phyloP scores from a whole-genome alignment of 2,888 invertebrate species.

The Tachina fera region DNA sequence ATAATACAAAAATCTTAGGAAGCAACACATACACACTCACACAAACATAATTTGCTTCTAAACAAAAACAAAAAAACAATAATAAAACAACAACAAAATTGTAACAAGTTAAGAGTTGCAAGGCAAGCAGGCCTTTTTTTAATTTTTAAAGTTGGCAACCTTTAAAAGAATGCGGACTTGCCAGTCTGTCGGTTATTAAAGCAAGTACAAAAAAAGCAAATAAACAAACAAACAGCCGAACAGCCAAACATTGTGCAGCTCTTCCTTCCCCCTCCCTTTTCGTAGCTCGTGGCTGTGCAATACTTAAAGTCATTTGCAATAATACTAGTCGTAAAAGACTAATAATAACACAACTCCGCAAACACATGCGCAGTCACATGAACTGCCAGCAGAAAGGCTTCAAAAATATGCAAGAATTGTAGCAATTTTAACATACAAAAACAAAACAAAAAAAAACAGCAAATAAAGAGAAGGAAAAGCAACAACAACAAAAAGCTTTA shows the following conservation, averaged over 20 bases:
- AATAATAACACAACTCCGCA: constrained; percentile 63
- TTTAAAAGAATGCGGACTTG: constrained; percentile 82
- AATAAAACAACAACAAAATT: constrained; percentile 29
- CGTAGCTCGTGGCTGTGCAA: constrained; percentile 63
- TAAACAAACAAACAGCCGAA: constrained; percentile 40
- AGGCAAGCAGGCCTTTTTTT: constrained; percentile 70
- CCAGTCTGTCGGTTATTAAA: constrained; percentile 71
- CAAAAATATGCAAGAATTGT: constrained; percentile 67
- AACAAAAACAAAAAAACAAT: constrained; percentile 35
- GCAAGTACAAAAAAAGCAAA: too few species aligned
- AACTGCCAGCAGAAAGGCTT: constrained; percentile 29
- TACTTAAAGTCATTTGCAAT: constrained; percentile 44
- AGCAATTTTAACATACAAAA: constrained; percentile 50
- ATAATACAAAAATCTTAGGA: constrained; percentile 60
- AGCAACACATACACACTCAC: constrained; percentile 40
- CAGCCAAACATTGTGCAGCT: constrained; percentile 43
- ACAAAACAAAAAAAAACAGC: constrained; percentile 1
- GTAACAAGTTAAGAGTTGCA: constrained; percentile 71
- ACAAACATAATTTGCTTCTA: constrained; percentile 44
- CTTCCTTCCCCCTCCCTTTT: constrained; percentile 66
- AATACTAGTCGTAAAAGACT: constrained; percentile 50
- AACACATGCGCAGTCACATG: constrained; percentile 42
- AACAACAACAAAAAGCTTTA: too few species aligned
- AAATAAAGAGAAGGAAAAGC: constrained; percentile 1
- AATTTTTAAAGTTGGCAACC: constrained; percentile 79